These are phyloP conservation scores for Calliopum simillimum DNA, from an alignment of 2,888 invertebrate species.

Conservation along the genomic window DNA sequence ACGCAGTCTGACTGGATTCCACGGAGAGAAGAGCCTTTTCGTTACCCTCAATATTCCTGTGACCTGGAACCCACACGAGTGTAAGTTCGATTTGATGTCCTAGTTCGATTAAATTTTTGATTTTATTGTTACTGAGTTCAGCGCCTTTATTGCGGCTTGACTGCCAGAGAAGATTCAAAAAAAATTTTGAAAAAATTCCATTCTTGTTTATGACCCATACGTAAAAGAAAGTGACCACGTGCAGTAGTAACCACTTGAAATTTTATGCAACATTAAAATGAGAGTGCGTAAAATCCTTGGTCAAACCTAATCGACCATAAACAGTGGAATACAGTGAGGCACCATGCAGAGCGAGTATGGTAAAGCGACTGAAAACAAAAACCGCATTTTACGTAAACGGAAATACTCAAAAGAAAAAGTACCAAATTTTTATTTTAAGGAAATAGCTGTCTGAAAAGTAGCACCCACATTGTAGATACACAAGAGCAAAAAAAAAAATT, in stretches of 20 bases:
- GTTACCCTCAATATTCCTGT: too few relatives aligned
- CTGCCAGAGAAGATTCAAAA: too few relatives aligned
- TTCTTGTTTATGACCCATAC: too few relatives aligned
- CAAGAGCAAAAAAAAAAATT: too few relatives aligned
- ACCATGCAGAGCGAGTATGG: not conserved
- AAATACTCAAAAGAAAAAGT: not conserved
- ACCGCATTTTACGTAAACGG: conserved; percentile 13
- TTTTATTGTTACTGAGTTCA: too few relatives aligned
- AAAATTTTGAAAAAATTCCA: too few relatives aligned
- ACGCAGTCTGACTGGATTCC: too few relatives aligned
- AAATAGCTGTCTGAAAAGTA: conserved; percentile 1
- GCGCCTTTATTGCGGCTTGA: too few relatives aligned
- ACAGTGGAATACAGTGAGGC: not conserved
- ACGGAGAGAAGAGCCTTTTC: too few relatives aligned
- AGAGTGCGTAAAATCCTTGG: not conserved
- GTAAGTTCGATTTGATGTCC: too few relatives aligned
- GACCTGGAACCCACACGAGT: too few relatives aligned
- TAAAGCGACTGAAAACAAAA: not conserved
- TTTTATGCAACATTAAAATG: conserved; percentile 44
- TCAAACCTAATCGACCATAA: not conserved
- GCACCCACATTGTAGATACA: not conserved
- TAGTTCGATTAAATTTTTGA: too few relatives aligned
- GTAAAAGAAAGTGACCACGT: conserved; percentile 43
- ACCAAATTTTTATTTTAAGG: not conserved
- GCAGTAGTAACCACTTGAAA: conserved; percentile 49